Evolutionary conservation across 2,797 vertebrate genomes (phyloP).

Genomic region (Leptatherina wallacei): DNA sequence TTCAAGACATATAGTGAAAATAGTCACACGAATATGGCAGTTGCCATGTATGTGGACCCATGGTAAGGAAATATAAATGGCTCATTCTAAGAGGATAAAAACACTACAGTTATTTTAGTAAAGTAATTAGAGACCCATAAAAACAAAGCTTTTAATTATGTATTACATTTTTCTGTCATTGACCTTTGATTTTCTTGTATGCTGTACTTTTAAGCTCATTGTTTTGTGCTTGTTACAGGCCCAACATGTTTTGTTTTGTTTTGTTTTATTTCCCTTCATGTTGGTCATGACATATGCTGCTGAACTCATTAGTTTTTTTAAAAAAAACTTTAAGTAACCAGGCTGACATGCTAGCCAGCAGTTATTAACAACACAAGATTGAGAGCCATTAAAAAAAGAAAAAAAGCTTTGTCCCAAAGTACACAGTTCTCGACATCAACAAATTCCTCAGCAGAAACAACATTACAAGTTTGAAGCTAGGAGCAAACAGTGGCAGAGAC

Average conservation of each 20-base stretch:
- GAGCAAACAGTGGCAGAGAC: conserved; percentile 38
- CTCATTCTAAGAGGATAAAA: too few species aligned
- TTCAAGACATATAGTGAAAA: too few species aligned
- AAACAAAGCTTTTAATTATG: too few species aligned
- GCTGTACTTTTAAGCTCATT: background rate
- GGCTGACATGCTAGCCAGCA: conserved; percentile 17
- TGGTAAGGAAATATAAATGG: too few species aligned
- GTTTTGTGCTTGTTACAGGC: background rate
- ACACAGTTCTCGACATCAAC: conserved; percentile 40
- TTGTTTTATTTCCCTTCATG: background rate
- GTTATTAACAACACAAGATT: conserved; percentile 38
- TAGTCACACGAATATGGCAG: too few species aligned
- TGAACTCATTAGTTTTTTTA: conserved; percentile 16
- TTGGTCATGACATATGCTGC: background rate
- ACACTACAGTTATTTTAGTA: too few species aligned
- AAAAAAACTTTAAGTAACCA: conserved; percentile 6
- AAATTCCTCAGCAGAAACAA: conserved; percentile 52
- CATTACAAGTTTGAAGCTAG: conserved; percentile 27
- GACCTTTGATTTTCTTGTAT: too few species aligned
- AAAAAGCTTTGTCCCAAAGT: conserved; percentile 43
- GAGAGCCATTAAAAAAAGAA: conserved; percentile 20
- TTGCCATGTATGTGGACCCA: too few species aligned
- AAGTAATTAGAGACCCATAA: too few species aligned
- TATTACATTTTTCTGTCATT: too few species aligned
- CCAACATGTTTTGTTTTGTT: background rate